These are phyloP conservation scores for Aphelocoma coerulescens DNA, from an alignment of 2,113 vertebrate species.

Conservation along the genomic window DNA sequence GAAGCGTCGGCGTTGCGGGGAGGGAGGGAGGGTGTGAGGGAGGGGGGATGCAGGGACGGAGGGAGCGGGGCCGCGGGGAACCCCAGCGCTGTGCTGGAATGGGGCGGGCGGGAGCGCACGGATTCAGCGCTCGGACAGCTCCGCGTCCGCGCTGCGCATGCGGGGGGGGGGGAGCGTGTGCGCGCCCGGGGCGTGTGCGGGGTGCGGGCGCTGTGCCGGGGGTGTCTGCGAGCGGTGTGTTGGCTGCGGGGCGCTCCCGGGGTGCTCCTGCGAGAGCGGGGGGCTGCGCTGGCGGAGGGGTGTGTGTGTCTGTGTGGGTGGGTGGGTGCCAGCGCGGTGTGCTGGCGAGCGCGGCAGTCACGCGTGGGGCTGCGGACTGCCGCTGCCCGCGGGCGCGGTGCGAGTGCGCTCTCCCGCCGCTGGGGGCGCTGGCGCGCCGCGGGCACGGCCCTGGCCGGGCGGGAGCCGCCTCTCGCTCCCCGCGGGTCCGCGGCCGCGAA, in stretches of 20 bases:
- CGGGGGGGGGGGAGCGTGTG: neutral
- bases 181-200: too few species aligned
- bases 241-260: too few species aligned
- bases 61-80: neutral
- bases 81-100: conserved; percentile 69
- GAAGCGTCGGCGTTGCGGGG: neutral
- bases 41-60: neutral
- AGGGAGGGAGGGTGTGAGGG: neutral
- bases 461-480: too few species aligned
- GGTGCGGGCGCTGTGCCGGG: too few species aligned
- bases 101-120: conserved; percentile 69
- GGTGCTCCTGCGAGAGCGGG: too few species aligned
- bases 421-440: neutral
- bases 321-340: too few species aligned
- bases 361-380: neutral
- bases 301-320: neutral
- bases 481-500: neutral
- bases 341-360: neutral
- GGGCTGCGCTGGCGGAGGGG: too few species aligned
- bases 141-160: conserved; percentile 79
- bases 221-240: too few species aligned
- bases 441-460: neutral
- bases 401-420: neutral
- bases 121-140: conserved; percentile 87
- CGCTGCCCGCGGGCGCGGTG: neutral